Evolutionary conservation across 1,140 invertebrate genomes (phyloP).

Genomic region (Lepeophtheirus salmonis): DNA sequence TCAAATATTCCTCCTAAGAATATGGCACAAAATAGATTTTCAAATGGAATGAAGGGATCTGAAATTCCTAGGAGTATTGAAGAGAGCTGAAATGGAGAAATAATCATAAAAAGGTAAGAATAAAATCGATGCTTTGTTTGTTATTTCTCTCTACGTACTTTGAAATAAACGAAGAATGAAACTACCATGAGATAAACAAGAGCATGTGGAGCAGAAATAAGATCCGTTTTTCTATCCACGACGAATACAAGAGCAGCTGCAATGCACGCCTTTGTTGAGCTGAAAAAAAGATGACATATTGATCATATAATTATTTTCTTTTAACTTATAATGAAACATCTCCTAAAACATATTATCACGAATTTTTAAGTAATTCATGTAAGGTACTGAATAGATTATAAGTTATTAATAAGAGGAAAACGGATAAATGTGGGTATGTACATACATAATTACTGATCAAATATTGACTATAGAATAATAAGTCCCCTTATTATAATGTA

Average conservation of each 20-base stretch:
- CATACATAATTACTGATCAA: no score
- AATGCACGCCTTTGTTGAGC: conserved; percentile 87
- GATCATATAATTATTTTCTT: no score
- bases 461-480: no score
- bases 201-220: conserved; percentile 87
- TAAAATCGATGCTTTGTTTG: background rate
- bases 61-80: conserved; percentile 88
- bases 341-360: no score
- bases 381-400: no score
- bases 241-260: conserved; percentile 89
- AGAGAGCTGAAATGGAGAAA: conserved; percentile 43
- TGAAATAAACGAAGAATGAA: conserved; percentile 99
- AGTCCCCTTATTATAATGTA: no score
- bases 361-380: no score
- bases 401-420: no score
- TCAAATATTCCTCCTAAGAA: conserved; percentile 98
- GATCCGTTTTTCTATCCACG: conserved; percentile 83
- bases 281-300: conserved; percentile 31
- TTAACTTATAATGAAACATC: background rate
- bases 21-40: conserved; percentile 89
- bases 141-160: conserved; percentile 34
- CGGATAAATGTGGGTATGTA: no score
- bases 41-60: conserved; percentile 94
- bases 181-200: conserved; percentile 94
- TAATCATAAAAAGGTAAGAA: background rate